Conservation (phyloP, 2,113 vertebrate genomes). For the Syngnathus scovelli region DNA sequence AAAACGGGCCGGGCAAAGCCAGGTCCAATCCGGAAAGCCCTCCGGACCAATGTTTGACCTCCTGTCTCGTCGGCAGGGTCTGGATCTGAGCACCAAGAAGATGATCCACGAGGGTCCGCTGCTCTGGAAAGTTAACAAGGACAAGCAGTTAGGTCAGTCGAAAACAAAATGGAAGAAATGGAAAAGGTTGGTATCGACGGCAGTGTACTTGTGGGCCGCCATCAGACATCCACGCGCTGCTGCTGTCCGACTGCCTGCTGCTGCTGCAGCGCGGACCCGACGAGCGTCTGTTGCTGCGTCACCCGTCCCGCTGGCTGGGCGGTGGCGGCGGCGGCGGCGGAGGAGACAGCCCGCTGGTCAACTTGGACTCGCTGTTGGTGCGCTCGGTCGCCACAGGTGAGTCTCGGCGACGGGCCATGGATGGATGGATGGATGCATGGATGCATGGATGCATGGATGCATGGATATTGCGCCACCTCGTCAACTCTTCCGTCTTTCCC, state of each 20-base stretch:
- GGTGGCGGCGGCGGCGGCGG: constrained; percentile 68
- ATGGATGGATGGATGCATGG: too few species aligned
- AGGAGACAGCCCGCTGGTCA: constrained; percentile 77
- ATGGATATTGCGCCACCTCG: too few species aligned
- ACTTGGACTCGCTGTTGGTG: constrained; percentile 82
- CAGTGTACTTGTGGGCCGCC: not conserved
- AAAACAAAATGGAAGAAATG: not conserved
- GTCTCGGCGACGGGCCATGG: not conserved
- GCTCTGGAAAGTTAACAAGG: constrained; percentile 85
- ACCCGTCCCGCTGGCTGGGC: constrained; percentile 67
- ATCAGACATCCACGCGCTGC: constrained; percentile 85
- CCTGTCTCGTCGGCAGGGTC: constrained; percentile 62
- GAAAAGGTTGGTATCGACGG: too few species aligned
- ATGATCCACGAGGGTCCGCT: constrained; percentile 92
- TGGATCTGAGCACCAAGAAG: constrained; percentile 83
- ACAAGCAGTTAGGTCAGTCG: constrained; percentile 84
- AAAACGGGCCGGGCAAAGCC: not conserved
- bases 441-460: too few species aligned
- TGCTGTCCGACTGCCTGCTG: constrained; percentile 85
- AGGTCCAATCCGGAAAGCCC: too few species aligned
- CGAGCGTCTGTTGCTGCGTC: constrained; percentile 82
- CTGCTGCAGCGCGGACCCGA: constrained; percentile 82
- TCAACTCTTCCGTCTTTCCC: not conserved
- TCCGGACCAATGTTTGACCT: not conserved
- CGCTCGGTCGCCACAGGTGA: constrained; percentile 85